Evolutionary conservation across 2,797 vertebrate genomes (phyloP).

Genomic region (Macrochelys suwanniensis): DNA sequence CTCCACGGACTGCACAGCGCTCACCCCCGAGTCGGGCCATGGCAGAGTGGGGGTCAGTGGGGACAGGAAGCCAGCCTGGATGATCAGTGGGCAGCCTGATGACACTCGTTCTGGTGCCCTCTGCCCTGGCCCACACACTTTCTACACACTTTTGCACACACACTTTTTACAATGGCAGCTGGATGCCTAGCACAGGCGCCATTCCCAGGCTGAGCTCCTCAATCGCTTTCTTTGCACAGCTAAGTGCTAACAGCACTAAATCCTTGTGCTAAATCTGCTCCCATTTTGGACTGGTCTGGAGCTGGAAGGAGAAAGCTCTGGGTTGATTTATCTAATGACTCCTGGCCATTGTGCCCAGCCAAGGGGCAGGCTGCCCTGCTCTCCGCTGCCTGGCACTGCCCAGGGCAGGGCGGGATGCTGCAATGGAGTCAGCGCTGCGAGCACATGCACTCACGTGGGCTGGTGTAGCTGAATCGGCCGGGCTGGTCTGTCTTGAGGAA

Average conservation of each 20-base stretch:
- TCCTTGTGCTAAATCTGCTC: background rate
- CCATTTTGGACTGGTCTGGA: background rate
- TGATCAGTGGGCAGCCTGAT: background rate
- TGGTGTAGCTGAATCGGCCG: constrained; percentile 86
- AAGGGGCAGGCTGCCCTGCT: accelerated
- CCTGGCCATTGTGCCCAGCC: background rate
- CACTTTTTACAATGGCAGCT: background rate
- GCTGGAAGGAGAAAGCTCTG: background rate
- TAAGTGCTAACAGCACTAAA: background rate
- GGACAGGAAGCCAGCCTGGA: background rate
- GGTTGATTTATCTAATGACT: background rate
- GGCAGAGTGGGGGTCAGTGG: background rate
- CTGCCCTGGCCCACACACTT: background rate
- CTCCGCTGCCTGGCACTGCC: background rate
- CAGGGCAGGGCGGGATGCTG: background rate
- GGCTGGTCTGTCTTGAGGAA: constrained; percentile 79
- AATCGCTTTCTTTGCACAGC: too few relatives aligned
- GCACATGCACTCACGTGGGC: constrained; percentile 78
- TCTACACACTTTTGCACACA: too few relatives aligned
- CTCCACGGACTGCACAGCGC: background rate
- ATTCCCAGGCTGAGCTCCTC: background rate
- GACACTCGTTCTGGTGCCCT: background rate
- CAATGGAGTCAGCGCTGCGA: background rate
- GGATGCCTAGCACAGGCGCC: background rate
- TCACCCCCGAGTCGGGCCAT: background rate